A percentile compares a stretch with the other conserved stretches of the same genome.
Evolutionary conservation across 2,797 vertebrate genomes (phyloP).

Genomic region (Graptemys geographica): DNA sequence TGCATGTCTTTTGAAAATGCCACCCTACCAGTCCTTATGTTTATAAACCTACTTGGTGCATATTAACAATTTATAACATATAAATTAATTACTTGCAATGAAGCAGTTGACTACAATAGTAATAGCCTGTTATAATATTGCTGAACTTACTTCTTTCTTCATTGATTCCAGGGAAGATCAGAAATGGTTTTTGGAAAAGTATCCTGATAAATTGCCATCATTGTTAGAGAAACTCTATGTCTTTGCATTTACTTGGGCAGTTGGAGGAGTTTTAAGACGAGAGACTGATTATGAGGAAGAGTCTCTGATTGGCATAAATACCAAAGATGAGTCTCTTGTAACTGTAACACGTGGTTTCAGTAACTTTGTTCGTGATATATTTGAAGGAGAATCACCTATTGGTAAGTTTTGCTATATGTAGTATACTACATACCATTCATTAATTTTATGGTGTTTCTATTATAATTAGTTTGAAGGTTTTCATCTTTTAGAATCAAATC

Average conservation of each 20-base stretch:
- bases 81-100: not conserved
- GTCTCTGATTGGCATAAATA: slow-evolving; percentile 31
- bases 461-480: not conserved
- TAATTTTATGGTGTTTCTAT: not conserved
- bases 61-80: not conserved
- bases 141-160: not conserved
- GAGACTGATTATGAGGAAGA: slow-evolving; percentile 70
- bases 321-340: slow-evolving; percentile 31
- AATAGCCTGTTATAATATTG: not conserved
- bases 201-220: slow-evolving; percentile 55
- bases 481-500: not conserved
- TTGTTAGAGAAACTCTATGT: slow-evolving; percentile 69
- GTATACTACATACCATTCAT: not conserved
- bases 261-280: slow-evolving; percentile 67
- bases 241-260: slow-evolving; percentile 76
- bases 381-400: slow-evolving; percentile 57
- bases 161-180: not conserved
- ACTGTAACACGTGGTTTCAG: slow-evolving; percentile 72
- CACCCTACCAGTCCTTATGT: accelerated
- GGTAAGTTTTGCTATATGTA: slow-evolving; percentile 52
- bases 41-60: not conserved
- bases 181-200: slow-evolving; percentile 59
- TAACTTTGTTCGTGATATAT: slow-evolving; percentile 73
- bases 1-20: not conserved
- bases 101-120: not conserved